Evolutionary conservation across 1,140 invertebrate genomes (phyloP), one percentile per base, ranked within the genome.

Genomic region (Dufourea novaeangliae): DNA sequence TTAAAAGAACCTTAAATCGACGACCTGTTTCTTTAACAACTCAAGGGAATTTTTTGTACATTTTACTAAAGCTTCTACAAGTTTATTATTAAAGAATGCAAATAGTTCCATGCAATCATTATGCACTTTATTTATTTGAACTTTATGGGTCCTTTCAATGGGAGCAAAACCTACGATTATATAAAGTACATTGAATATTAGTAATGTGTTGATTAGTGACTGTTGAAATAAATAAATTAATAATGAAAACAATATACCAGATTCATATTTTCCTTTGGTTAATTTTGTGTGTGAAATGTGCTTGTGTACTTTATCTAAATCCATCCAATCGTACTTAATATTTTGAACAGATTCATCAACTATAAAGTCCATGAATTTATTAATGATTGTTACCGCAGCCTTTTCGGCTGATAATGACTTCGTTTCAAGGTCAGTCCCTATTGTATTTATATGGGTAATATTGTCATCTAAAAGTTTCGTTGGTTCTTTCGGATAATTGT

Each of bases 21-120:
- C 93, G 79, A 94, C 94, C 80, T 94, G 91, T 83, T 93, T 94
- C 61, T 94, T 94, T 14, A 96, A 88, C 78, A 94, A 86, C 80
- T 96, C 95, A 54, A 97, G 89, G n/a, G 95, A 95, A 32, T 92
- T 90, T 86, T 94, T 95, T 0, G 95, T 95, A 71, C 94, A 94
- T 85, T 95, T 95, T 6, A 95, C 95, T 25, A 97, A 90, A 20
- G 95, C 90, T 76, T 95, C 95, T 52, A 95, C 92, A 27, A 95
- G 93, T 91, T 95, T 96, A 39, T 94, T 94, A 86, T 96, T 95
- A 84, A 96, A 96, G 88, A 95, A 95, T 12, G 94, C 94, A 88
- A 96, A 96, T 25, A 96, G 87, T 87, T 96, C 95, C 88, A 96
- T 95, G 80, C 95, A 96, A 88, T 96, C 95, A 50, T 94, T 94